These are phyloP conservation scores for Diphyllodes magnificus DNA, from an alignment of 2,113 vertebrate species.

Conservation along the genomic window DNA sequence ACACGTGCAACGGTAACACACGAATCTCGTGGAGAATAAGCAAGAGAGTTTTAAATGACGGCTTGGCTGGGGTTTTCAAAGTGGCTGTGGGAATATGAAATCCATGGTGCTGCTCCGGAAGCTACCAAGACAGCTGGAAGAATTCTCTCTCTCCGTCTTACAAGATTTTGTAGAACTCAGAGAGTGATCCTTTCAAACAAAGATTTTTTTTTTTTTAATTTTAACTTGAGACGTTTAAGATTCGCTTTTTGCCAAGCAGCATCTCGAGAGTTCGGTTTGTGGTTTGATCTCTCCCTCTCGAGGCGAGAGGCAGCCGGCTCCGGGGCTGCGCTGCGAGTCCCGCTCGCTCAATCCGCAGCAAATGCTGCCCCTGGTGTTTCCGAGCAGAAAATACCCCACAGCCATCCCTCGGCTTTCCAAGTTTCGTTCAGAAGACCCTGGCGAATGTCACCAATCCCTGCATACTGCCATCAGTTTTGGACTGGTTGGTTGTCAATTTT, in stretches of 20 bases:
- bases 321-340: background rate
- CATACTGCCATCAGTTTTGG: background rate
- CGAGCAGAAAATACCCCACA: background rate
- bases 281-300: background rate
- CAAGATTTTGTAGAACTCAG: background rate
- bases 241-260: background rate
- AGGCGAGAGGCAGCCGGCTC: background rate
- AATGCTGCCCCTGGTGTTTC: conserved; percentile 49
- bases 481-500: background rate
- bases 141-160: background rate
- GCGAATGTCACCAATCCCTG: background rate
- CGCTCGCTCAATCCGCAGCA: background rate
- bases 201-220: background rate
- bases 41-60: background rate
- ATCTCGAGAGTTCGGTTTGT: background rate
- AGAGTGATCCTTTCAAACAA: background rate
- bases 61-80: background rate
- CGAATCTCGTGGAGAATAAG: rapidly evolving
- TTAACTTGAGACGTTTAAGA: background rate
- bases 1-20: background rate
- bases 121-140: background rate
- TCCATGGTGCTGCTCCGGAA: background rate
- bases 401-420: background rate
- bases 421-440: background rate
- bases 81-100: background rate